Percentiles rank a stretch among this genome's conserved stretches.
Conservation (phyloP, 2,113 vertebrate species). For the Nothobranchius furzeri region DNA sequence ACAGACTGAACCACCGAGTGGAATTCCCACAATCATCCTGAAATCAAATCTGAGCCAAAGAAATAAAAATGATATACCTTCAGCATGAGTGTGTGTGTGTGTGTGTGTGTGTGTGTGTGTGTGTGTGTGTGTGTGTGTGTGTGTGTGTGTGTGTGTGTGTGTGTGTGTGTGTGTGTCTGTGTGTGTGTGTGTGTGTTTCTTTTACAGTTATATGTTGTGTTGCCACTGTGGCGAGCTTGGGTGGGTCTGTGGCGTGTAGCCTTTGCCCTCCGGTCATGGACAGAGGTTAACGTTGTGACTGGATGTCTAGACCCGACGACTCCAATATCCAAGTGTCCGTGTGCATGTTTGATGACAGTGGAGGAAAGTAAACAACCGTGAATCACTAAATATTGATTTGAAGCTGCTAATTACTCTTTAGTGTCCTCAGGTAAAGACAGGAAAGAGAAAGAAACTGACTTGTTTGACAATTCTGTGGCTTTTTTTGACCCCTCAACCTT, state of each 20-base stretch:
- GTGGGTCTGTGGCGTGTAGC: constrained; percentile 27
- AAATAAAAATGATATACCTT: constrained; percentile 22
- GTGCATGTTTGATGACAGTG: constrained; percentile 40
- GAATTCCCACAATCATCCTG: constrained; percentile 13
- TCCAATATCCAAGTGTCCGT: constrained; percentile 31
- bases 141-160: too few species aligned
- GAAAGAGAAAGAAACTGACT: constrained; percentile 2
- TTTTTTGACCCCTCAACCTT: constrained; percentile 10
- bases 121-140: too few species aligned
- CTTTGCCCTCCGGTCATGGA: constrained; percentile 38
- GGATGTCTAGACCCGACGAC: constrained; percentile 52
- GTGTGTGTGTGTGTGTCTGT: too few species aligned
- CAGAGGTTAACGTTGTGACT: constrained; percentile 34
- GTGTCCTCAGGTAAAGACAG: constrained; percentile 37
- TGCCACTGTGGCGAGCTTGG: constrained; percentile 18
- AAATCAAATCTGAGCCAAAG: constrained; percentile 27
- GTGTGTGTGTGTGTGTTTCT: constrained; percentile 25
- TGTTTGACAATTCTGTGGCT: constrained; percentile 10
- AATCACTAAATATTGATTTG: constrained; percentile 59
- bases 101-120: too few species aligned
- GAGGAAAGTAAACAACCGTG: constrained; percentile 46
- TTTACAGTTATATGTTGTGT: constrained; percentile 5
- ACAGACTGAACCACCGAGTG: constrained; percentile 23
- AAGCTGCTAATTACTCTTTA: constrained; percentile 54
- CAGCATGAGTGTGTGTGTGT: constrained; percentile 4